Base-by-base conservation (phyloP, 37 sponge, comb jelly and placozoan species). In the Tethya wilhelma region DNA sequence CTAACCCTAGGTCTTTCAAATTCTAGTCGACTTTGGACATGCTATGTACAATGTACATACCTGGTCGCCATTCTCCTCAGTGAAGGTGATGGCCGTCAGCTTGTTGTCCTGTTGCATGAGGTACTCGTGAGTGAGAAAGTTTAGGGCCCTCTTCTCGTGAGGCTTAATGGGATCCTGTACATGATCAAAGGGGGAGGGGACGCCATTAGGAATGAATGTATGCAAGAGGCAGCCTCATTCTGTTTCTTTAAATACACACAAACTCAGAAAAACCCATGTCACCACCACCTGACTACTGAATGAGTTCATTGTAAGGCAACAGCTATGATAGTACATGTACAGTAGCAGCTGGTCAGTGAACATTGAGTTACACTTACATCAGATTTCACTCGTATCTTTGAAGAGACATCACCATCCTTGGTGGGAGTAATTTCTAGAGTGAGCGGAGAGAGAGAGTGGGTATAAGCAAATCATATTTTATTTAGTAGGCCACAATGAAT, bases 41-140 rank as follows among this genome's bases (percentile, higher is more conserved):
- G 64, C 25, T 23, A 20, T 62, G 64, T 25, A 62, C 29, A 30
- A 67, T 37, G 39, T 73, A 6, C 63, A 62, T 28, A 91, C 95
- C 84, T 95, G 96, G 40, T 91, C 98, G 56, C 79, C 87, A 58
- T 90, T 88, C 75, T 97, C 98, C 66, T 97, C 95, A 1, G 93
- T 79, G 43, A 94, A 82, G 22, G 98, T 97, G 64, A 95, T 92
- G 60, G 93, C 90, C 8, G 94, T 93, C 59, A 97, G 69, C 37
- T 88, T 92, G 81, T 87, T 81, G 53, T 78, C 71, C 23, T 84
- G 82, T 44, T 89, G 82, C 46, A 95, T 87, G 31, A 97, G 82
- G 64, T 91, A 95, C 74, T 97, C 96, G 33, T 95, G 88, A 26
- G 87, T 79, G 0, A 97, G 79, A 71, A 88, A 97, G 81, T 97